Conservation (phyloP, 1,140 invertebrate species). For the Nilaparvata lugens region DNA sequence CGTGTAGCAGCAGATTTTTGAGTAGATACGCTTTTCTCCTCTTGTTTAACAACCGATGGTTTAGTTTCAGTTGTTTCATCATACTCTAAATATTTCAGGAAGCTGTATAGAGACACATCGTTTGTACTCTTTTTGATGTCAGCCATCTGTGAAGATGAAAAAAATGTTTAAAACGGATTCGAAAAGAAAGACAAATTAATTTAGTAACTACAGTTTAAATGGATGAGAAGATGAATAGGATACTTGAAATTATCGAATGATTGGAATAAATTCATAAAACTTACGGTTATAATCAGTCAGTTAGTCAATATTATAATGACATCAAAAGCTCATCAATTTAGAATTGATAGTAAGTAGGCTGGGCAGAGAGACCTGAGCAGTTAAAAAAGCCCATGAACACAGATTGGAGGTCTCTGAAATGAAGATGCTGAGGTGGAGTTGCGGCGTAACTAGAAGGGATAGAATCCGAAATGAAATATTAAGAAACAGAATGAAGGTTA, state of each 20-base stretch:
- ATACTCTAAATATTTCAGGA: constrained; percentile 9
- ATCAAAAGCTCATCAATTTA: no score
- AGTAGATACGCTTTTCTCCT: background rate
- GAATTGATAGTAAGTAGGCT: no score
- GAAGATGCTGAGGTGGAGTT: no score
- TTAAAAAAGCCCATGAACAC: no score
- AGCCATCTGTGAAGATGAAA: constrained; percentile 11
- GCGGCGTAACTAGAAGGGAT: no score
- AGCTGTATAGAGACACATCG: constrained; percentile 8
- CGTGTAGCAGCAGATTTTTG: constrained; percentile 7
- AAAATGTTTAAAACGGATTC: background rate
- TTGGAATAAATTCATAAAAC: background rate
- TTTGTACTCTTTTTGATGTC: constrained; percentile 10
- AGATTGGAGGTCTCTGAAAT: no score
- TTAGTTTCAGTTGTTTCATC: background rate
- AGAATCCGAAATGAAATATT: no score
- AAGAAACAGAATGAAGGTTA: no score
- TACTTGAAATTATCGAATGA: background rate
- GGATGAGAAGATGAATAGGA: background rate
- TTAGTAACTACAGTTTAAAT: background rate
- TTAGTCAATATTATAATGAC: no score
- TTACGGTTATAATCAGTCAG: background rate
- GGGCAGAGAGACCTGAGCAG: no score
- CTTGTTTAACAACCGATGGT: background rate
- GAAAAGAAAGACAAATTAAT: background rate